These are phyloP conservation scores for Torymus texanus DNA, from an alignment of 2,888 invertebrate genomes.

Conservation along the genomic window DNA sequence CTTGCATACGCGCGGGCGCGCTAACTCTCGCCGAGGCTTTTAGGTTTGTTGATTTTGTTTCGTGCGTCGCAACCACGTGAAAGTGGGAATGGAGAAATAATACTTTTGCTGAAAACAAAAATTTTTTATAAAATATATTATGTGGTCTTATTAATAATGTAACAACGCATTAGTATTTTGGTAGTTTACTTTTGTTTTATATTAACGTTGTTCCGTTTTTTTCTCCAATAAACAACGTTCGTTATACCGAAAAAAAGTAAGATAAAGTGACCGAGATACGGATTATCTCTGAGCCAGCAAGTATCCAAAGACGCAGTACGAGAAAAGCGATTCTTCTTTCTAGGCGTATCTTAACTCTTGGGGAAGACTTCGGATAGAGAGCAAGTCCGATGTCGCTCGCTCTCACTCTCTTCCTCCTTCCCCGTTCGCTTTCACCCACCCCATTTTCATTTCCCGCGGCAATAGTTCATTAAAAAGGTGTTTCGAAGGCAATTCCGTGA, in stretches of 20 bases:
- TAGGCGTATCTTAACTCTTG: slow-evolving; percentile 44
- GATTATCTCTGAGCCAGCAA: slow-evolving; percentile 21
- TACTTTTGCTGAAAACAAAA: no score
- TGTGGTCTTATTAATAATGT: no score
- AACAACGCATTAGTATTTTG: no score
- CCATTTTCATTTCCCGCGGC: slow-evolving; percentile 77
- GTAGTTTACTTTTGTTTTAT: no score
- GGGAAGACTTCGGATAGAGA: slow-evolving; percentile 25
- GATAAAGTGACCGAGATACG: slow-evolving; percentile 21
- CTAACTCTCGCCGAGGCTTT: background rate
- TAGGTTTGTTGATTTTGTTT: slow-evolving; percentile 46
- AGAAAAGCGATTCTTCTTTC: slow-evolving; percentile 43
- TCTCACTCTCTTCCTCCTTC: background rate
- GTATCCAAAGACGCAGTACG: slow-evolving; percentile 10
- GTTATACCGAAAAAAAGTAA: slow-evolving; percentile 5
- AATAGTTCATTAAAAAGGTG: slow-evolving; percentile 86
- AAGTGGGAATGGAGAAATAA: slow-evolving; percentile 19
- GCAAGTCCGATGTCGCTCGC: slow-evolving; percentile 36
- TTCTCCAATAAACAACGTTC: slow-evolving; percentile 5
- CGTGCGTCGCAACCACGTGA: slow-evolving; percentile 16
- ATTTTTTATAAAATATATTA: no score
- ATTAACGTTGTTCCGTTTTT: no score
- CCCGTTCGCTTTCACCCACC: slow-evolving; percentile 58
- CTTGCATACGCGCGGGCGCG: slow-evolving; percentile 31
- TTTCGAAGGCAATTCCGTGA: slow-evolving; percentile 83